phyloP scores from a whole-genome alignment of 2,113 vertebrate species.

The Arizona elegans region DNA sequence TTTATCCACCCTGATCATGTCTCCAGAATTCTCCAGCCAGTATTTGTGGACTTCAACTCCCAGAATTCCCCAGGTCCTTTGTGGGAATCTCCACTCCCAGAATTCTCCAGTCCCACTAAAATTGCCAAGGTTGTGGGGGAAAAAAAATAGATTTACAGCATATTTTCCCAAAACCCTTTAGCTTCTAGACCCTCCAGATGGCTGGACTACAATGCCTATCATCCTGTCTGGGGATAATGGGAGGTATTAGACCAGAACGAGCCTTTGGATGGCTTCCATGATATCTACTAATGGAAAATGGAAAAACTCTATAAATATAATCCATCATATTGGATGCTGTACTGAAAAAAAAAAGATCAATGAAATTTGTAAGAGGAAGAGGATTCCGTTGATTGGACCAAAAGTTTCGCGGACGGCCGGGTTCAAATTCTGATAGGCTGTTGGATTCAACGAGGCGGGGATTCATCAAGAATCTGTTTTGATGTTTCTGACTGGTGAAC shows the following conservation, averaged over 20 bases:
- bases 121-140: not conserved
- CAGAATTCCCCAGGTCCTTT: not conserved
- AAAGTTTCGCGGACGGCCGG: not conserved
- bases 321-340: not conserved
- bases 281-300: not conserved
- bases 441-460: not conserved
- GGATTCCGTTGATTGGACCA: not conserved
- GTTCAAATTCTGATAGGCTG: not conserved
- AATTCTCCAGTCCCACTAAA: not conserved
- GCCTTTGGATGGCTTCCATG: not conserved
- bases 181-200: not conserved
- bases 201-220: not conserved
- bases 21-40: no score
- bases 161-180: not conserved
- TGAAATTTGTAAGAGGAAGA: not conserved
- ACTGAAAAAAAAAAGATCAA: not conserved
- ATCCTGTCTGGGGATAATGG: not conserved
- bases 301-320: not conserved
- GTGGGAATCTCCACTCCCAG: not conserved
- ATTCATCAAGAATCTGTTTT: not conserved
- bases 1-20: no score
- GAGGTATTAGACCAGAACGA: not conserved
- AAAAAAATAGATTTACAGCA: not conserved
- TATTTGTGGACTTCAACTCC: not conserved
- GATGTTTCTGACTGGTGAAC: not conserved